Conservation (phyloP, 1,140 invertebrate species). For the Drosophila murphyi region DNA sequence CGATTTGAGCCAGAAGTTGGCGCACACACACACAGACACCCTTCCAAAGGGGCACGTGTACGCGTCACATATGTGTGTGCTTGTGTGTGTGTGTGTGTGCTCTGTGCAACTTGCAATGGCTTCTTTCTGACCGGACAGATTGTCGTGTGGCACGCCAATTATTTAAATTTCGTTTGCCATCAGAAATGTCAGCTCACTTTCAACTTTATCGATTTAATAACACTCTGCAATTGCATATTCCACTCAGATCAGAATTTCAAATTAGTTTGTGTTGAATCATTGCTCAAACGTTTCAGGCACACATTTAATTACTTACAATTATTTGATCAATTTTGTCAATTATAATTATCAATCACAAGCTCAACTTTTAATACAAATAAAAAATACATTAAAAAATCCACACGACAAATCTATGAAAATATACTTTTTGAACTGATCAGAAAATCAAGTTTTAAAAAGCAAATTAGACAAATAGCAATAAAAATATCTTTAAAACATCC, state of each 20-base stretch:
- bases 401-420: too few species aligned
- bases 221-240: background rate
- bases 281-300: too few species aligned
- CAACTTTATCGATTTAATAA: conserved; percentile 73
- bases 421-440: background rate
- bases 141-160: conserved; percentile 31
- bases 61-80: background rate
- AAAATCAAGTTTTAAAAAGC: background rate
- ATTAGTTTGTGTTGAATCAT: too few species aligned
- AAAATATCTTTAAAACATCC: too few species aligned
- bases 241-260: background rate
- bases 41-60: background rate
- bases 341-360: too few species aligned
- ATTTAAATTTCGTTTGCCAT: conserved; percentile 17
- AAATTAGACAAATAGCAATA: too few species aligned
- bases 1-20: conserved; percentile 6
- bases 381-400: too few species aligned
- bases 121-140: conserved; percentile 12
- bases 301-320: too few species aligned
- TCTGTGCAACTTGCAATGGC: conserved; percentile 34
- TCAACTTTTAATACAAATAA: too few species aligned
- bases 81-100: background rate
- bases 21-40: background rate
- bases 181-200: conserved; percentile 52
- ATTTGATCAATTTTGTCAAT: too few species aligned